A percentile compares a stretch with the other conserved stretches of the same genome.
Evolutionary conservation across 2,113 vertebrate species (phyloP).

Genomic region (Eupsittula cactorum): DNA sequence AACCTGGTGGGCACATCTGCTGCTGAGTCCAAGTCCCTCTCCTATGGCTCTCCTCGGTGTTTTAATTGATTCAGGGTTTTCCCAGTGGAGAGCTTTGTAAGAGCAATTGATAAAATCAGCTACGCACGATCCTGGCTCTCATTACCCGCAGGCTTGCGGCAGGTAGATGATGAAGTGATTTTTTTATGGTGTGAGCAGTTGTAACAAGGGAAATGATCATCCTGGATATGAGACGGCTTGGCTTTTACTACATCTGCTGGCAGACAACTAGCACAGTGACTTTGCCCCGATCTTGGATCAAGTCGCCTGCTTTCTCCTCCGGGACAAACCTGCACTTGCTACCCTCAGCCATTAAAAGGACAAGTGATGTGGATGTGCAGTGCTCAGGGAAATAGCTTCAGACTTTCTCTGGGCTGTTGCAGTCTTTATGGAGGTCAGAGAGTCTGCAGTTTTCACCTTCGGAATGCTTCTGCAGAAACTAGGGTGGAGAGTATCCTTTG

Average conservation of each 20-base stretch:
- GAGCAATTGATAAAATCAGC: conserved; percentile 59
- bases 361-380: neutral
- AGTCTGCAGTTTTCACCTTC: neutral
- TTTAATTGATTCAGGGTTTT: conserved; percentile 62
- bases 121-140: conserved; percentile 9
- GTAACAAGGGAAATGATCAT: conserved; percentile 64
- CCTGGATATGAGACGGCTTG: conserved; percentile 43
- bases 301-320: neutral
- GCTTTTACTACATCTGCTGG: conserved; percentile 36
- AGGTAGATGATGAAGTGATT: conserved; percentile 65
- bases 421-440: neutral
- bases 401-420: neutral
- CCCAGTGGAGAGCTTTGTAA: conserved; percentile 43
- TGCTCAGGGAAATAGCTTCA: neutral
- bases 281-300: conserved; percentile 55
- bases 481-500: neutral
- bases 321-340: neutral
- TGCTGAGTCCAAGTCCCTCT: neutral
- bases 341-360: neutral
- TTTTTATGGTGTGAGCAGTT: conserved; percentile 44
- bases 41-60: conserved; percentile 6
- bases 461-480: neutral
- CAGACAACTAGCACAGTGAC: conserved; percentile 20
- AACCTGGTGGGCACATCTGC: neutral
- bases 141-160: conserved; percentile 46